These are phyloP conservation scores for Fratercula arctica DNA, from an alignment of 2,797 vertebrate species.

Conservation along the genomic window DNA sequence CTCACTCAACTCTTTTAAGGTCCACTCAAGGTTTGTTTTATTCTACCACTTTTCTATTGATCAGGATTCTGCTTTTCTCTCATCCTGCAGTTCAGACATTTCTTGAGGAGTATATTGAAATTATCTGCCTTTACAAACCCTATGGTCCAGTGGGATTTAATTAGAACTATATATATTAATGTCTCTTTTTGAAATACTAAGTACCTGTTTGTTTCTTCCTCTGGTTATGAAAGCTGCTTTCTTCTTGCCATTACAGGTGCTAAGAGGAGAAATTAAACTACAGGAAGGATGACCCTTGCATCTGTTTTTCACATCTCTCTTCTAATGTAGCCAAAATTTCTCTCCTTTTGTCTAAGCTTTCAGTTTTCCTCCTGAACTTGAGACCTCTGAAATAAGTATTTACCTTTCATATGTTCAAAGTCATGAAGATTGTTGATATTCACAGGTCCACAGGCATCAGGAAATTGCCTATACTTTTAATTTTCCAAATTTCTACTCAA, in stretches of 20 bases:
- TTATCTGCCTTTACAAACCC: not conserved
- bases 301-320: not conserved
- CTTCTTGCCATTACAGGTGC: not conserved
- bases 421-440: not conserved
- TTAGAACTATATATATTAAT: not conserved
- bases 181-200: not conserved
- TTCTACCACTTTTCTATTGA: not conserved
- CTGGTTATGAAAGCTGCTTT: not conserved
- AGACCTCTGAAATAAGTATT: not conserved
- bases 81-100: not conserved
- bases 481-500: not conserved
- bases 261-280: not conserved
- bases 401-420: not conserved
- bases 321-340: not conserved
- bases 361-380: not conserved
- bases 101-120: not conserved
- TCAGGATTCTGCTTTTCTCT: not conserved
- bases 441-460: not conserved
- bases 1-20: not conserved
- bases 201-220: not conserved
- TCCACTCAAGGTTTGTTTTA: not conserved
- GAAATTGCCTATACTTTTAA: not conserved
- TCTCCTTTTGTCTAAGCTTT: not conserved
- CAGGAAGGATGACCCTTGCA: not conserved
- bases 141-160: not conserved